These are phyloP conservation scores for Heliocidaris erythrogramma DNA, from an alignment of 35 echinoderm and acorn worm genomes.

Conservation along the genomic window DNA sequence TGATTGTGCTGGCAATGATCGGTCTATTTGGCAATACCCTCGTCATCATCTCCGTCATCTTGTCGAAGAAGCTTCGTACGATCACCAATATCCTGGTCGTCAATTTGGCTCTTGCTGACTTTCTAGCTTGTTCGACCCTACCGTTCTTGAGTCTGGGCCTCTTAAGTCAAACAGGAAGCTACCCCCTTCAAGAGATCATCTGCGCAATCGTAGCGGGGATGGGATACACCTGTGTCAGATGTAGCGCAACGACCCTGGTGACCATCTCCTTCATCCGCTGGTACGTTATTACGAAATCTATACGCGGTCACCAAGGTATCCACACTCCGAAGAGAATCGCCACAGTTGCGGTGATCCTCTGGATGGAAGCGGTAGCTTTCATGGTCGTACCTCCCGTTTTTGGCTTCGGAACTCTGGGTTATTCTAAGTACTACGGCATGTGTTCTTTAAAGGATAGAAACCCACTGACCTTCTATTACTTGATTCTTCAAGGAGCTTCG, in stretches of 20 bases:
- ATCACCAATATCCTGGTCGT: conserved; percentile 65
- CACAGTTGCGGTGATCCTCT: no score
- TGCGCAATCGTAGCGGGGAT: conserved; percentile 16
- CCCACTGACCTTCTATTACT: no score
- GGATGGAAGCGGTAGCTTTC: no score
- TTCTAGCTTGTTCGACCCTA: conserved; percentile 35
- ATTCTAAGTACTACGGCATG: no score
- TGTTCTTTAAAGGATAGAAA: no score
- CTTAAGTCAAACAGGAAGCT: conserved; percentile 31
- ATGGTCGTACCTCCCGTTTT: no score
- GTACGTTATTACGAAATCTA: no score
- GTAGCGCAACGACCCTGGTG: conserved; percentile 39
- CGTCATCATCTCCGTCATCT: conserved; percentile 52
- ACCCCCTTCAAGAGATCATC: background rate
- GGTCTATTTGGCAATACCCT: conserved; percentile 49
- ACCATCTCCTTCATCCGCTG: no score
- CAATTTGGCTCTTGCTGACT: conserved; percentile 67
- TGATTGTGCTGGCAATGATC: background rate
- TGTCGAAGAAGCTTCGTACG: conserved; percentile 68
- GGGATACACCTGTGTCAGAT: conserved; percentile 25
- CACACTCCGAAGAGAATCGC: no score
- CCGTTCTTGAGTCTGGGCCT: conserved; percentile 45
- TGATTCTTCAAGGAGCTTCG: no score
- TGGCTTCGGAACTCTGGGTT: no score
- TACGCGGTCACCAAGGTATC: no score